phyloP scores from a whole-genome alignment of 2,113 vertebrate genomes.

The Climacteris rufus region DNA sequence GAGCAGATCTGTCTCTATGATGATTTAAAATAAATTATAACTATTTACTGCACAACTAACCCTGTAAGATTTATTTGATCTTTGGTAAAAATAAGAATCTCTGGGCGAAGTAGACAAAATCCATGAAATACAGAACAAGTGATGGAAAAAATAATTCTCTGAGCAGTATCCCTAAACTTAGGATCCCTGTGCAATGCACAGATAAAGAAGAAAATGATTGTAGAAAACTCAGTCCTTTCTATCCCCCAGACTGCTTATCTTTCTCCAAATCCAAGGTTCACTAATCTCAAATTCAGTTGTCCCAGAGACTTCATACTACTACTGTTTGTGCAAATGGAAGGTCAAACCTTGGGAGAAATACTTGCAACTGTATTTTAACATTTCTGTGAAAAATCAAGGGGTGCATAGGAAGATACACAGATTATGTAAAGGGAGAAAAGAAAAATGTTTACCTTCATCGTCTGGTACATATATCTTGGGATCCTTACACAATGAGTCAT shows the following conservation, averaged over 20 bases:
- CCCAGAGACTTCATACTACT: not conserved
- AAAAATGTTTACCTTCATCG: not conserved
- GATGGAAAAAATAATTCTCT: not conserved
- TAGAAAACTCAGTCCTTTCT: not conserved
- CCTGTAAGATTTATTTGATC: not conserved
- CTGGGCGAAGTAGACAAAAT: not conserved
- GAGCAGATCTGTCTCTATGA: not conserved
- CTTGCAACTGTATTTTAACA: not conserved
- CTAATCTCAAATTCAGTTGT: not conserved
- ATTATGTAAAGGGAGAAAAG: not conserved
- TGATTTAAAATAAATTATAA: not conserved
- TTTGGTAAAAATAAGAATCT: not conserved
- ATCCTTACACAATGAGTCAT: conserved; percentile 15
- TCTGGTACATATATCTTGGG: not conserved
- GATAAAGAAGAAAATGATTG: not conserved
- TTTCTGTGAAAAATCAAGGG: not conserved
- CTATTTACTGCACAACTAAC: not conserved
- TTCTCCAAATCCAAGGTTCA: not conserved
- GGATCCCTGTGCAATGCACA: rapidly evolving
- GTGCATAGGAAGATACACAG: not conserved
- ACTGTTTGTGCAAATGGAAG: not conserved
- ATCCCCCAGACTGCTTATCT: not conserved
- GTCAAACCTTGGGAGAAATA: not conserved
- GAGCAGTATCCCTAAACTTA: not conserved
- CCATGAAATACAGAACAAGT: not conserved